Base-by-base conservation (phyloP, 2,888 invertebrate species). In the Salpingus planirostris region DNA sequence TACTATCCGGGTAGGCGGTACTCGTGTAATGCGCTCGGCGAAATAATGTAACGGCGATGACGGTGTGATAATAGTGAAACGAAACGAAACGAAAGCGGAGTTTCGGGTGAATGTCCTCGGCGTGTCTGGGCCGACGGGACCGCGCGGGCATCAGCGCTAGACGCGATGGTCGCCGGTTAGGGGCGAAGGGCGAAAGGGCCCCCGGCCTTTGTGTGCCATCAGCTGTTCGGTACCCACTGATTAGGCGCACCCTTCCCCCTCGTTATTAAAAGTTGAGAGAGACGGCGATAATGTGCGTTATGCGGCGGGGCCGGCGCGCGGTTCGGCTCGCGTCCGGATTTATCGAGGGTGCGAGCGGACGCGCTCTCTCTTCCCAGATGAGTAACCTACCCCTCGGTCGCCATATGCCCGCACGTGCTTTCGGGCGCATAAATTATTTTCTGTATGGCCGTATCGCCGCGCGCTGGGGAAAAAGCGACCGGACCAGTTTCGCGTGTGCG, bases 161-260 rank as follows among this genome's bases (percentile, higher is more conserved):
- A 47, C 45, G 26, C 18, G n/a, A n/a, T n/a, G n/a, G n/a, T n/a
- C 13, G 21, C 21, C 18, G 22, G 15, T 29, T 37, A 31, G 38
- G 38, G 38, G 33, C 29, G 29, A 38, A 31, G 34, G 38, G 31
- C 26, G 26, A 38, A 34, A 28, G 38, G 33, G 30, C 31, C 23
- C n/a, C n/a, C n/a, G n/a, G 14, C 27, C 42, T 49, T 51, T 51
- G 48, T 51, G 46, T 47, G 39, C 42, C 42, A 49, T 47, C 49
- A 50, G 52, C 52, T 50, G 52, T 47, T 47, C 44, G 23, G 36
- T 42, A 38, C 41, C 44, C 41, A 44, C 42, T 39, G 37, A 43
- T 46, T 43, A 41, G 36, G 35, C 40, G 32, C 42, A 46, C 47
- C 44, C 46, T 43, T 43, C 46, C 45, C 38, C 41, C 41, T 36